These are phyloP conservation scores for Peromyscus nudipes DNA, from an alignment of 2,797 vertebrate genomes.

Conservation along the genomic window DNA sequence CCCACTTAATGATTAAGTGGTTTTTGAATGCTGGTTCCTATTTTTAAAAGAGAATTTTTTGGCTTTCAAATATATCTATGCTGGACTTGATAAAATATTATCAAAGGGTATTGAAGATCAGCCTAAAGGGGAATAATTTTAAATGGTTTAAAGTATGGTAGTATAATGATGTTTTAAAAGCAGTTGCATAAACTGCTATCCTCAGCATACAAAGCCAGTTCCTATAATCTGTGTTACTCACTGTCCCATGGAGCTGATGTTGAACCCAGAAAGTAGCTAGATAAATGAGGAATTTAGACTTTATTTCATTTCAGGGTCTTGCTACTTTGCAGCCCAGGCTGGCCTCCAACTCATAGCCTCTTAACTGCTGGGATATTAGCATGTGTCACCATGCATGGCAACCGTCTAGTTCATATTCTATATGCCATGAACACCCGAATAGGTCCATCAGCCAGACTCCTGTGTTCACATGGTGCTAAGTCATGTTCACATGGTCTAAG, in stretches of 20 bases:
- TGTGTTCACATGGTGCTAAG: too few species aligned
- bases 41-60: neutral
- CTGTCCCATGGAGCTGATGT: neutral
- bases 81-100: neutral
- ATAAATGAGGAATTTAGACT: neutral
- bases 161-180: neutral
- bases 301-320: neutral
- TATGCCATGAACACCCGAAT: neutral
- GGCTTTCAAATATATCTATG: neutral
- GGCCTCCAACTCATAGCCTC: neutral
- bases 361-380: too few species aligned
- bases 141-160: neutral
- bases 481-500: too few species aligned
- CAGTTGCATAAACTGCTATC: neutral
- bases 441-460: neutral
- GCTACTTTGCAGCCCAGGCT: neutral
- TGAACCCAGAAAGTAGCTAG: neutral
- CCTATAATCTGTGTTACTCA: neutral
- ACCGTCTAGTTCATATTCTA: neutral
- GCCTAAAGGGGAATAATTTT: neutral
- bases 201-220: neutral
- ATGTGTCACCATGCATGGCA: neutral
- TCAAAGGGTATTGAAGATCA: neutral
- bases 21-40: neutral
- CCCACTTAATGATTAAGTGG: neutral